Evolutionary conservation across 2,113 vertebrate species (phyloP), one percentile per base, ranked within the genome.

Genomic region (Mellivora capensis): DNA sequence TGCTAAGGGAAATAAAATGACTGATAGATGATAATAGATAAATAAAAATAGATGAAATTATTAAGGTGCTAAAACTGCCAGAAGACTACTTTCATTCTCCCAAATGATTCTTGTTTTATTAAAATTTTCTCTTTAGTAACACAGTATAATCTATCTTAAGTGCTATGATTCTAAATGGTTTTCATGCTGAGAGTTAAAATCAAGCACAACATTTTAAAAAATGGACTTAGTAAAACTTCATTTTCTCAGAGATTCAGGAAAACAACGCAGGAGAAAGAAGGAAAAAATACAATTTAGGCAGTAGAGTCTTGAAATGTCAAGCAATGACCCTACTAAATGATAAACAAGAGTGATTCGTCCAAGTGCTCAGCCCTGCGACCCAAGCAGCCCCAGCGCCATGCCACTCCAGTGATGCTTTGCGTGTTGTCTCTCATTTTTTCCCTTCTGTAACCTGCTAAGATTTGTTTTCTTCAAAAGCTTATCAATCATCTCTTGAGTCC

Each of bases 401-500:
- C 39, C 8, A 12, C 44, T 87, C 94, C 1, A 17, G 9, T 80
- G 74, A 85, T 27, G 39, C n/a, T 87, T 79, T 39, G 21, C 44
- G 96, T 83, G 62, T n/a, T 39, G 54, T 37, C 39, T 69, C 8
- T 89, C 77, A 21, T 97, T 94, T 1, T 87, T 64, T 13, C 49
- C 10, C 44, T 59, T 0, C 0, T 90, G 10, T 37, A 86, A 96
- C 72, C 39, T 34, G 8, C 88, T 97, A 52, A 94, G 49, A 88
- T 91, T 64, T 87, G 71, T 85, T 79, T 96, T 96, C 96, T 97
- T 93, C 54, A 96, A 96, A 92, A 96, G 59, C 39, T 94, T 94
- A 86, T 49, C 80, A 94, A 76, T 37, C 71, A 34, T 95, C 79
- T 96, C 96, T 62, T 91, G 42, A 96, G 76, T 39, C 1, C 59